Conservation (phyloP, 2,113 vertebrate genomes). For the Cyanocitta stelleri region DNA sequence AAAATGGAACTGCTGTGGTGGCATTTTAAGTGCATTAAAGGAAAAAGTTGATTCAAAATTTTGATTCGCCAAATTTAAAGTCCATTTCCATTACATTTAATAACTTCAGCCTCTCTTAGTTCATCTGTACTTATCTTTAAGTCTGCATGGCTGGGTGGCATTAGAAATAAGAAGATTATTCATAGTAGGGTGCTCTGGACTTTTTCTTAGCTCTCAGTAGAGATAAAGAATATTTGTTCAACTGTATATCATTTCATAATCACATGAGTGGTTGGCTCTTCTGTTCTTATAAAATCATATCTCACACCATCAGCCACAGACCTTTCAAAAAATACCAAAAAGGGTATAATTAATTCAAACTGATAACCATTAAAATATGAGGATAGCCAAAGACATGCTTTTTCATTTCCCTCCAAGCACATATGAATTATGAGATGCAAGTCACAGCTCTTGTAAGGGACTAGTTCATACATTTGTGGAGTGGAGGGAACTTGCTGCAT, state of each 20-base stretch:
- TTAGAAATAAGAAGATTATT: conserved; percentile 62
- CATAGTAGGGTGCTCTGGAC: conserved; percentile 40
- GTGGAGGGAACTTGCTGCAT: background rate
- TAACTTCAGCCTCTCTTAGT: conserved; percentile 50
- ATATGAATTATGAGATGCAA: background rate
- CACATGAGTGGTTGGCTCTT: background rate
- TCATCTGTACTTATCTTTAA: conserved; percentile 59
- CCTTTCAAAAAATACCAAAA: background rate
- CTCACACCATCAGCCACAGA: background rate
- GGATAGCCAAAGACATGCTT: background rate
- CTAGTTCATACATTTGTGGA: background rate
- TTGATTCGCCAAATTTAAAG: conserved; percentile 56
- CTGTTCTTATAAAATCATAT: conserved; percentile 25
- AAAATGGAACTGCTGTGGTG: conserved; percentile 11
- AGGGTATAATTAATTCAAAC: conserved; percentile 38
- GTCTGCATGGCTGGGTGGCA: conserved; percentile 52
- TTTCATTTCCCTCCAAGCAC: background rate
- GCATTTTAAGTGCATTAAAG: conserved; percentile 14
- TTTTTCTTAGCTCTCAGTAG: conserved; percentile 8
- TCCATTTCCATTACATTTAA: conserved; percentile 57
- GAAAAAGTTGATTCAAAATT: conserved; percentile 46
- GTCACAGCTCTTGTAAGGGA: background rate
- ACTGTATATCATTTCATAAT: conserved; percentile 3
- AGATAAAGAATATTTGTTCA: conserved; percentile 38
- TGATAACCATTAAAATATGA: conserved; percentile 17